phyloP scores from a whole-genome alignment of 2,888 invertebrate species.

The Baronia brevicornis region DNA sequence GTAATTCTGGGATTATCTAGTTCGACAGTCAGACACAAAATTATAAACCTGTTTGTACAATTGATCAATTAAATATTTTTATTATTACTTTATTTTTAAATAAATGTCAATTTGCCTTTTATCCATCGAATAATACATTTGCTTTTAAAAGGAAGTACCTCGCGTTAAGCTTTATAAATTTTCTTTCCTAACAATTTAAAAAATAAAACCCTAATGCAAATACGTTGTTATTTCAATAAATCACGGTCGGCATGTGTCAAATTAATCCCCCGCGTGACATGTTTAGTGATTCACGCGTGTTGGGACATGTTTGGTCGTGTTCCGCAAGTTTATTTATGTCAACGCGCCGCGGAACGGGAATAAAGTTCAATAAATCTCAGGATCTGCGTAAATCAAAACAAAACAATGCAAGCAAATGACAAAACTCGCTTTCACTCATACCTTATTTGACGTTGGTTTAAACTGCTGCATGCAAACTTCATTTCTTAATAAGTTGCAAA shows the following conservation, averaged over 20 bases:
- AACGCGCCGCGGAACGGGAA: slow-evolving; percentile 34
- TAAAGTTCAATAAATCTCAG: slow-evolving; percentile 29
- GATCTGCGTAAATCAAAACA: slow-evolving; percentile 22
- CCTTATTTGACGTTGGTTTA: slow-evolving; percentile 9
- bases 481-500: no score
- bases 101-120: no score
- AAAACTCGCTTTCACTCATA: slow-evolving; percentile 12
- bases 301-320: slow-evolving; percentile 40
- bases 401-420: slow-evolving; percentile 14
- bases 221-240: slow-evolving; percentile 18
- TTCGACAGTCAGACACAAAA: no score
- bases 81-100: no score
- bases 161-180: no score
- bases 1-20: no score
- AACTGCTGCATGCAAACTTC: no score
- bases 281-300: slow-evolving; percentile 19
- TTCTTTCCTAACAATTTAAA: no score
- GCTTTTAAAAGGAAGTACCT: no score
- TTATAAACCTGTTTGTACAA: no score
- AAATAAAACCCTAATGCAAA: slow-evolving; percentile 12
- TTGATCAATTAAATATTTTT: no score
- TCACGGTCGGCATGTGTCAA: slow-evolving; percentile 37
- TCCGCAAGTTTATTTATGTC: slow-evolving; percentile 43
- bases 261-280: slow-evolving; percentile 42
- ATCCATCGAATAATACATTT: no score